Base-by-base conservation (phyloP, 2,113 vertebrate genomes). In the Charadrius vociferus region DNA sequence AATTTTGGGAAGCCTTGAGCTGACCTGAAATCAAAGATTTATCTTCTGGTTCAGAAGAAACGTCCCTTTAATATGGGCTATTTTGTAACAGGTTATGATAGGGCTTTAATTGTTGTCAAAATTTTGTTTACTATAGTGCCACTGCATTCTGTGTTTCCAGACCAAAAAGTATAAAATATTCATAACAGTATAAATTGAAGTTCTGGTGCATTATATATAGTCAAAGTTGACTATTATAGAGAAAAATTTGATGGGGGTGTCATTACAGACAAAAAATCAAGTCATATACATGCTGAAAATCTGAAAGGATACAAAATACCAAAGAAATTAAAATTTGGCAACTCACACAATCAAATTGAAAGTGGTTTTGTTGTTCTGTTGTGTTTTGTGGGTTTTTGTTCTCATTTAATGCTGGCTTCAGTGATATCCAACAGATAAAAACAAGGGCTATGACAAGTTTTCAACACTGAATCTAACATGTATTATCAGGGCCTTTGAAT, bases 221-320 rank as follows among this genome's bases (percentile, higher is more conserved):
- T 32, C 59, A 86, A 92, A 63, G 5, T 10, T 52, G 4, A 58
- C 20, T 8, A 45, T 75, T 71, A 43, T 17, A 34, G 43, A 53
- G 18, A 22, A 71, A 86, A 92, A 41, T 11, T 21, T 2, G 1
- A 37, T 70, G 12, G 2, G 4, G 2, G 0, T 56, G 7, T 11
- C 39, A 39, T 52, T 67, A 45, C 3, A 74, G 39, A 49, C 14
- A 70, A 91, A 79, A 41, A 83, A 84, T 2, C 14, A 68, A 84
- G 18, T 58, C 7, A n/a, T 30, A 59, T 5, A 26, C 14, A 47
- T 6, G 32, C 11, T 27, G 41, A 62, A 83, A 78, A 45, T 13
- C 37, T 21, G 7, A 78, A 95, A 81, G 5, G 15, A 22, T 5
- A 45, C 3, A 65, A 80, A 75, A 73, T 36, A 19, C 1, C 27